Conservation (phyloP, 2,797 vertebrate genomes). For the Chelon labrosus region DNA sequence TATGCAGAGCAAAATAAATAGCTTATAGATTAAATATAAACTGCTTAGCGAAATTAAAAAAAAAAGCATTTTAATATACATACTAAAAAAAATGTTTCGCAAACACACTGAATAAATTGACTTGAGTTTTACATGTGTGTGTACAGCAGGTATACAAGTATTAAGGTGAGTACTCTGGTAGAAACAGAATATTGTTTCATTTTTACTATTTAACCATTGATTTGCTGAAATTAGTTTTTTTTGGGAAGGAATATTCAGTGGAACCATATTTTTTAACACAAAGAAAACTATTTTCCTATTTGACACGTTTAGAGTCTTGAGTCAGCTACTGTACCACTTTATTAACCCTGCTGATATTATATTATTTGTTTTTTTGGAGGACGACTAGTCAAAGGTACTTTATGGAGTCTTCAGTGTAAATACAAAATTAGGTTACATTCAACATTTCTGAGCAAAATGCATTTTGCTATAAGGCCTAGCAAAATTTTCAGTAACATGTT, state of each 20-base stretch:
- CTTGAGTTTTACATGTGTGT: slow-evolving; percentile 56
- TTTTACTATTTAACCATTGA: slow-evolving; percentile 24
- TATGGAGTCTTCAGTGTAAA: slow-evolving; percentile 37
- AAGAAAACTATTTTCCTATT: slow-evolving; percentile 4
- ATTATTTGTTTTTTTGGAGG: slow-evolving; percentile 2
- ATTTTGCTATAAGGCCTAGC: slow-evolving; percentile 24
- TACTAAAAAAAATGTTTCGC: slow-evolving; percentile 33
- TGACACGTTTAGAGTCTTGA: slow-evolving; percentile 8
- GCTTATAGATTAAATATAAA: slow-evolving; percentile 37
- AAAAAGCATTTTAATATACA: slow-evolving; percentile 46
- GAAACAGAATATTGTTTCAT: slow-evolving; percentile 40
- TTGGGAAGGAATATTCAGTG: not conserved
- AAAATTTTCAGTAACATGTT: slow-evolving; percentile 3
- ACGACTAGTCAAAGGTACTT: slow-evolving; percentile 39
- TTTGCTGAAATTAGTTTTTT: slow-evolving; percentile 41
- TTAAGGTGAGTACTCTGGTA: slow-evolving; percentile 41
- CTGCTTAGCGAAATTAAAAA: slow-evolving; percentile 13
- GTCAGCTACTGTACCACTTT: slow-evolving; percentile 7
- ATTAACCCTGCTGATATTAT: not conserved
- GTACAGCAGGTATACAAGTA: slow-evolving; percentile 52
- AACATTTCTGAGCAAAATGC: slow-evolving; percentile 32
- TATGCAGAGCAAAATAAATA: slow-evolving; percentile 41
- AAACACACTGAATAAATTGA: slow-evolving; percentile 58
- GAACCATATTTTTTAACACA: slow-evolving; percentile 42
- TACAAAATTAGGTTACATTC: slow-evolving; percentile 38